Conservation (phyloP, 2,888 invertebrate genomes). For the Acleris holmiana region DNA sequence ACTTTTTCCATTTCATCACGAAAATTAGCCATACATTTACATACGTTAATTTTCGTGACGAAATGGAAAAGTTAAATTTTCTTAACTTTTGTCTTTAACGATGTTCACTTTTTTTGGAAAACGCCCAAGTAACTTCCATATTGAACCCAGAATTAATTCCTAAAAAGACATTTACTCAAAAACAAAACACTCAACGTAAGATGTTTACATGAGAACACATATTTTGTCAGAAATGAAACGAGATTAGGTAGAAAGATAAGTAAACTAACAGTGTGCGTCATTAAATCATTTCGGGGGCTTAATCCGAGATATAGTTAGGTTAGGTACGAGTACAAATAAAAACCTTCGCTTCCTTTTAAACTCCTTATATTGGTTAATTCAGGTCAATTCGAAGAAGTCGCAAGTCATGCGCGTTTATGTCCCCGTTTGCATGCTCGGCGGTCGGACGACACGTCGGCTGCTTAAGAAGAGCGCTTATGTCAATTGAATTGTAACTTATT, state of each 20-base stretch:
- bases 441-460: constrained; percentile 9
- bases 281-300: constrained; percentile 60
- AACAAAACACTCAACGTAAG: no score
- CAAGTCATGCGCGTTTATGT: constrained; percentile 40
- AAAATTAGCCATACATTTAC: no score
- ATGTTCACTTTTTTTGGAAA: no score
- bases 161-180: no score
- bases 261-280: constrained; percentile 50
- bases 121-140: no score
- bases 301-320: constrained; percentile 45
- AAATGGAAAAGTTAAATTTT: no score
- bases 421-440: constrained; percentile 38
- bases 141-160: no score
- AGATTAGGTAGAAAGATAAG: constrained; percentile 6
- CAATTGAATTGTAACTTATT: no score
- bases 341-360: constrained; percentile 46
- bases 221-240: neutral
- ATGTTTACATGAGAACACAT: no score
- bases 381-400: constrained; percentile 46
- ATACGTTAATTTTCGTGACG: no score
- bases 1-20: no score
- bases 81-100: no score
- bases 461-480: neutral
- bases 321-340: constrained; percentile 40
- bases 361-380: constrained; percentile 49